These are phyloP conservation scores for Nasonia giraulti DNA, from an alignment of 1,140 invertebrate species.

Conservation along the genomic window DNA sequence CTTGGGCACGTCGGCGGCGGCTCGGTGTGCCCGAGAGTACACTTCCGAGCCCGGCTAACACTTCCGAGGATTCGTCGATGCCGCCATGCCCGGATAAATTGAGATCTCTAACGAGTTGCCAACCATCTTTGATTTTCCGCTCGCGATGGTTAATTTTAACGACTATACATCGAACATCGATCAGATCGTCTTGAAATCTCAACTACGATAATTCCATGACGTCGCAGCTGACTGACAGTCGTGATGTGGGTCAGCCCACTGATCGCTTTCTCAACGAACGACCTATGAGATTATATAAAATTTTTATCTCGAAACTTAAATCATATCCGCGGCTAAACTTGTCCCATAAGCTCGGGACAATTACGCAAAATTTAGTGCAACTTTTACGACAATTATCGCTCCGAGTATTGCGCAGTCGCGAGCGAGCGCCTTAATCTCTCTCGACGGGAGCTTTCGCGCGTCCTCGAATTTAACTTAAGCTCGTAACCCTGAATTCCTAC, in stretches of 20 bases:
- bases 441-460: constrained; percentile 32
- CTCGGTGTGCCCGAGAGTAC: too few species aligned
- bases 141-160: neutral
- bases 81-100: neutral
- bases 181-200: too few species aligned
- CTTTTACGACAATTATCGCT: constrained; percentile 35
- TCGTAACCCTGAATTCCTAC: constrained; percentile 35
- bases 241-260: too few species aligned
- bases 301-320: neutral
- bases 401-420: constrained; percentile 28
- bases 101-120: neutral
- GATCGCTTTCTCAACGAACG: too few species aligned
- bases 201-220: too few species aligned
- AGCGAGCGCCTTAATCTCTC: constrained; percentile 23
- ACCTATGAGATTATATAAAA: neutral
- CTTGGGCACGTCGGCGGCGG: neutral
- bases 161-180: neutral
- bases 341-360: constrained; percentile 12
- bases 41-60: neutral
- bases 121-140: neutral
- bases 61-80: neutral
- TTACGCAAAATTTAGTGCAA: constrained; percentile 34
- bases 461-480: constrained; percentile 36
- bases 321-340: constrained; percentile 19
- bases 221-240: too few species aligned